Evolutionary conservation across 2,797 vertebrate genomes (phyloP), one percentile per base, ranked within the genome.

Genomic region (Ispidina picta): DNA sequence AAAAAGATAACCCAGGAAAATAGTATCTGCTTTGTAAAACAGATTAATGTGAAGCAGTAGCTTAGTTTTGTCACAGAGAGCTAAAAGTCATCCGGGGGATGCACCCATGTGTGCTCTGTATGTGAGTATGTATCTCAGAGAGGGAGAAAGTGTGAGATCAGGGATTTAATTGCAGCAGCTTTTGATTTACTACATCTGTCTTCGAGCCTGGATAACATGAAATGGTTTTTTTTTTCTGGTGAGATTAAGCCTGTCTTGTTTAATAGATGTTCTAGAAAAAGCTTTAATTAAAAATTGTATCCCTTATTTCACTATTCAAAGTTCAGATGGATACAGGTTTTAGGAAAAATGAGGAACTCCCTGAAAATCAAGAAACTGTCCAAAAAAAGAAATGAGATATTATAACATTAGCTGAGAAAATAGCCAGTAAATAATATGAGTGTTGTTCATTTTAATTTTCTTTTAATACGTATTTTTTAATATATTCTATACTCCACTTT

Each of bases 71-170:
- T 19, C 33, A 59, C 8, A 76, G n/a, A 22, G 1, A 69, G 43
- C 35, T 81, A 35, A 92, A 64, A 1, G 75, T 8, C 33, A 19
- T 52, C 51, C 33, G 37, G 33, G 55, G n/a, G 35, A 58, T 58
- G 29, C 15, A 41, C 7, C 9, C 15, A 1, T 20, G 26, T 19
- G 9, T 1, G 2, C 33, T 49, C 22, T 54, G 4, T 21, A 3
- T 2, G 7, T 12, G 13, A 9, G 13, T 21, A 23, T 64, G 39
- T 54, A 72, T 44, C 25, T 62, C 33, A 55, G 44, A n/a, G 3
- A 23, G 14, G 29, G 54, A n/a, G 29, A 46, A 5, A 5, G 5
- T 64, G 19, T 33, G 29, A 37, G 20, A 59, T 29, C 23, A 44
- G 31, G 12, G 33, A 18, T 52, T 71, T 81, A 5, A 28, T 12